Evolutionary conservation across 1,140 invertebrate genomes (phyloP).

Genomic region (Zaprionus capensis): DNA sequence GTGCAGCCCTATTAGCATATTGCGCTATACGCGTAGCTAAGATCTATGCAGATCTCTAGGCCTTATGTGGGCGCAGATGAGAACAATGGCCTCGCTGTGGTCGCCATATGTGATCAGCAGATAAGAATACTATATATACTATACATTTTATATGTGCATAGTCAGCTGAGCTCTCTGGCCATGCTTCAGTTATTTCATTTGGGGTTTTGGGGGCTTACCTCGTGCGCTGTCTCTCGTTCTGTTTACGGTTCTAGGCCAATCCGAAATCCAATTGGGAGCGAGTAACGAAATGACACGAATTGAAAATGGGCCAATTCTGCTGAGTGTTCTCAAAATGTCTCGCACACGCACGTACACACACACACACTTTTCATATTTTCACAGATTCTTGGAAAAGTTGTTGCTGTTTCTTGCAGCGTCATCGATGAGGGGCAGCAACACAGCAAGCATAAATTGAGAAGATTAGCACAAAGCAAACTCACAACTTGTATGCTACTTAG

Average conservation of each 20-base stretch:
- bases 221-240: slow-evolving; percentile 31
- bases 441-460: slow-evolving; percentile 70
- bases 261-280: slow-evolving; percentile 65
- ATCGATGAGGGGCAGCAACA: slow-evolving; percentile 44
- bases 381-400: slow-evolving; percentile 31
- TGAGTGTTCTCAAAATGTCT: slow-evolving; percentile 69
- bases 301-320: slow-evolving; percentile 60
- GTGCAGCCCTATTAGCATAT: slow-evolving; percentile 68
- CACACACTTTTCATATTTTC: slow-evolving; percentile 41
- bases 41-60: slow-evolving; percentile 15
- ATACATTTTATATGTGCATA: background rate
- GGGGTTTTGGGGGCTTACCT: slow-evolving; percentile 54
- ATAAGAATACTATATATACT: background rate
- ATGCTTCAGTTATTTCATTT: slow-evolving; percentile 23
- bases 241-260: slow-evolving; percentile 37
- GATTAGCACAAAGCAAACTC: slow-evolving; percentile 68
- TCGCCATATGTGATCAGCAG: background rate
- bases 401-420: slow-evolving; percentile 63
- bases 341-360: slow-evolving; percentile 26
- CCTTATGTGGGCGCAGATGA: slow-evolving; percentile 21
- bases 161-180: slow-evolving; percentile 16
- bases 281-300: slow-evolving; percentile 65
- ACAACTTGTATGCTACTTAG: slow-evolving; percentile 62
- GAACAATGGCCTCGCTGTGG: slow-evolving; percentile 13
- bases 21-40: background rate